Conservation (phyloP, 2,888 invertebrate genomes). For the Noctua comes region DNA sequence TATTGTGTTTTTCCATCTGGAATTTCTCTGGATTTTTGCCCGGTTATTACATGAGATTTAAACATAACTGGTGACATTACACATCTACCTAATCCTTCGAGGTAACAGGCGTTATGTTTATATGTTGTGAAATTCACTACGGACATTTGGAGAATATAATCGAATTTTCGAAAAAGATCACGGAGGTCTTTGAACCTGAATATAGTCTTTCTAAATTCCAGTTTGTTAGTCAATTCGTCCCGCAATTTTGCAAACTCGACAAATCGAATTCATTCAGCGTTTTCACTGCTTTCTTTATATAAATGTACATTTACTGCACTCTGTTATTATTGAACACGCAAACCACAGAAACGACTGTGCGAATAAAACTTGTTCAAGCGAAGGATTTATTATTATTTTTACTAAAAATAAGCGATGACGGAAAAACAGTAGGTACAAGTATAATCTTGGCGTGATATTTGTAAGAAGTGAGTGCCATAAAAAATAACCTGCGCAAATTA, state of each 20-base stretch:
- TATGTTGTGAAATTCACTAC: neutral
- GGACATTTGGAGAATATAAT: neutral
- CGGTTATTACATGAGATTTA: neutral
- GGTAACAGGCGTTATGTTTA: neutral
- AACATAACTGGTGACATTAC: neutral
- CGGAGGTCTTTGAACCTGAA: neutral
- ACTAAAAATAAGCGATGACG: neutral
- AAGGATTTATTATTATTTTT: neutral
- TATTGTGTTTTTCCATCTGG: neutral
- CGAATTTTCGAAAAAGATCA: neutral
- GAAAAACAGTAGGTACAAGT: neutral
- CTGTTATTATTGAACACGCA: conserved; percentile 39
- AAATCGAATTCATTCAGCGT: conserved; percentile 3
- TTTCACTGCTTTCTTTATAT: conserved; percentile 32
- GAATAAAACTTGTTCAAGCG: conserved; percentile 17
- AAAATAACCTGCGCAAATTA: neutral
- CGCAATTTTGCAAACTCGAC: conserved; percentile 26
- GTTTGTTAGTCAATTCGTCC: conserved; percentile 22
- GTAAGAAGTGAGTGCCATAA: neutral
- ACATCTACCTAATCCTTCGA: neutral
- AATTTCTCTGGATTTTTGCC: neutral
- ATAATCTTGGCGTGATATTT: neutral
- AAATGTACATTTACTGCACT: conserved; percentile 2
- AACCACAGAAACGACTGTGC: conserved; percentile 7
- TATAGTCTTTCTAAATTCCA: conserved; percentile 26